phyloP scores from a whole-genome alignment of 2,888 invertebrate genomes.

The Agrilus mali region DNA sequence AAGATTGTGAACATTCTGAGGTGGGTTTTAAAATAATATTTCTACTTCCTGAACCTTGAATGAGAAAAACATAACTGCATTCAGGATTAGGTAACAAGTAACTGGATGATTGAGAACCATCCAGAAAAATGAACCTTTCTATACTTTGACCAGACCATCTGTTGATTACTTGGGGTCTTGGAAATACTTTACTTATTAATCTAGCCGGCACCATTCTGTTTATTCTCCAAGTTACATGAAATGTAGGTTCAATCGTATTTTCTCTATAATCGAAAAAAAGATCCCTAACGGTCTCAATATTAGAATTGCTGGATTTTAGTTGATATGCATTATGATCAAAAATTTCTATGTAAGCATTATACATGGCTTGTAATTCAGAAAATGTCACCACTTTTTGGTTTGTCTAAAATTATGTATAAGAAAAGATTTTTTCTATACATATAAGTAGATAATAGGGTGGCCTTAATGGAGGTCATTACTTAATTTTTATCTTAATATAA shows the following conservation, averaged over 20 bases:
- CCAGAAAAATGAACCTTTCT: conserved; percentile 64
- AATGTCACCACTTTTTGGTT: conserved; percentile 43
- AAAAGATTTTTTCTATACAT: too few relatives aligned
- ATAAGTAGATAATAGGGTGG: too few relatives aligned
- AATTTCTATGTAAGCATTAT: conserved; percentile 41
- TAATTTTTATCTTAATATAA: too few relatives aligned
- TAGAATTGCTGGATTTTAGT: conserved; percentile 32
- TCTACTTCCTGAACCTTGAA: conserved; percentile 60
- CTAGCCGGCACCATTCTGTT: conserved; percentile 65
- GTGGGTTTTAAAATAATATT: conserved; percentile 64
- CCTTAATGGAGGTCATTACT: too few relatives aligned
- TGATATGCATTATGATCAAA: conserved; percentile 52
- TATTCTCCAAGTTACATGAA: conserved; percentile 50
- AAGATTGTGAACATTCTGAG: conserved; percentile 58
- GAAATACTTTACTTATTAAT: conserved; percentile 57
- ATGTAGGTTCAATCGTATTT: conserved; percentile 17
- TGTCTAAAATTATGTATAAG: conserved; percentile 37
- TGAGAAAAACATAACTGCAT: conserved; percentile 66
- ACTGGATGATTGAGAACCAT: conserved; percentile 51
- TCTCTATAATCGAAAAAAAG: conserved; percentile 17
- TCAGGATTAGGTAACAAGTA: conserved; percentile 69
- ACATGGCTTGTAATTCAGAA: conserved; percentile 42
- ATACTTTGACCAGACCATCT: conserved; percentile 59
- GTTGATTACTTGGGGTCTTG: conserved; percentile 51
- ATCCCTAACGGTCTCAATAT: conserved; percentile 18